Conservation (phyloP, 2,888 invertebrate species). For the Chrysodeixis includens region DNA sequence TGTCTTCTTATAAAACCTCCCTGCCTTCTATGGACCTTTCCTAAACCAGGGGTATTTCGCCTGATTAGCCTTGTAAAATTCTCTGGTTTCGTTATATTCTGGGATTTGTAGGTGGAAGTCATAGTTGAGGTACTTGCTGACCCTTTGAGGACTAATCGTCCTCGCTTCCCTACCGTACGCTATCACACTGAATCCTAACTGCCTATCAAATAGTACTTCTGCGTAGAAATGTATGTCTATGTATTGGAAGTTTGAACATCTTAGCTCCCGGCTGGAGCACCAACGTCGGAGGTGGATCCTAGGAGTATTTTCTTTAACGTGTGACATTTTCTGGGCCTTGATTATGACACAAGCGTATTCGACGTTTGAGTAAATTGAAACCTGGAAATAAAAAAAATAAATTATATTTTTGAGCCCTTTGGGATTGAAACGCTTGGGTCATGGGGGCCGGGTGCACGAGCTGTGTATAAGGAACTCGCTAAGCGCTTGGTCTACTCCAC, state of each 20-base stretch:
- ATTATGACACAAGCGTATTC: slow-evolving; percentile 71
- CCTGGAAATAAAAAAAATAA: slow-evolving; percentile 52
- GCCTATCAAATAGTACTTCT: slow-evolving; percentile 53
- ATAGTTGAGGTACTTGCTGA: slow-evolving; percentile 22
- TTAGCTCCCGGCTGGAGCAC: slow-evolving; percentile 52
- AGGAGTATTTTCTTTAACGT: slow-evolving; percentile 27
- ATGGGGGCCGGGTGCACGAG: too few relatives aligned
- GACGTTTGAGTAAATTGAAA: slow-evolving; percentile 60
- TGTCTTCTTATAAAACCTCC: too few relatives aligned
- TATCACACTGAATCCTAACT: slow-evolving; percentile 46
- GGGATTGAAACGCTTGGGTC: too few relatives aligned
- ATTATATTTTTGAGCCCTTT: too few relatives aligned
- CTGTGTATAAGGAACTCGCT: too few relatives aligned
- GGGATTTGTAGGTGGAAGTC: too few relatives aligned
- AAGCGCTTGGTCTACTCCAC: too few relatives aligned
- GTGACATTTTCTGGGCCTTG: slow-evolving; percentile 26
- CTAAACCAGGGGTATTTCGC: background rate
- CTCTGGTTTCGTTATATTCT: background rate
- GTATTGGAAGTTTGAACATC: slow-evolving; percentile 62
- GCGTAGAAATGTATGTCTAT: slow-evolving; percentile 66
- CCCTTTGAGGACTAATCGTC: slow-evolving; percentile 43
- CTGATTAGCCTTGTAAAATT: background rate
- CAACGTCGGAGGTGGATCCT: slow-evolving; percentile 59
- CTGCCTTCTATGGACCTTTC: too few relatives aligned
- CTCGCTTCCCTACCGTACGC: slow-evolving; percentile 59